Evolutionary conservation across 2,797 vertebrate species (phyloP), one percentile per base, ranked within the genome.

Genomic region (Adrianichthys oophorus): DNA sequence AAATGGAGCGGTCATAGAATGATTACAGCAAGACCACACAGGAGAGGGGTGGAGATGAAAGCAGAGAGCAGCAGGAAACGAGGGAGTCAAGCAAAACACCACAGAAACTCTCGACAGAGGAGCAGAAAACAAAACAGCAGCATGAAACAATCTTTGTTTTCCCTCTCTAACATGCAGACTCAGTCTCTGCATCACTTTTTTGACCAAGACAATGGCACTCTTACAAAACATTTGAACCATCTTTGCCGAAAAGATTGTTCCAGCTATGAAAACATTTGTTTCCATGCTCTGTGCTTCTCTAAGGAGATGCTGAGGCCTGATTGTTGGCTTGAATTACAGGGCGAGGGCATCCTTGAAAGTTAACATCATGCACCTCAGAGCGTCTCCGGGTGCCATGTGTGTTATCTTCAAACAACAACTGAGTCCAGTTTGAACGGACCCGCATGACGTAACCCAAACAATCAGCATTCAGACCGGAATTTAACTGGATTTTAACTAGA

Each of bases 171-270:
- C 24, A 15, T 44, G 23, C 51, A 4, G 29, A 56, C 6, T 18
- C 26, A 48, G 48, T 24, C 24, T 10, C n/a, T 6, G 16, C 29
- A 3, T 49, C 48, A 13, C 54, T n/a, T 56, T 43, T 52, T 4
- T 37, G 26, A 62, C 18, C 14, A n/a, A 54, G 45, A 52, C 58
- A 69, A 59, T 51, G 58, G 53, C 51, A 23, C n/a, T 15, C 3
- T 2, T 12, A 40, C 51, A 21, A 19, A 48, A 58, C 76, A 77
- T 78, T 79, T 69, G 74, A 65, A 74, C 48, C 52, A 64, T 74
- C 76, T 63, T 66, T 82, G 67, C 78, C 67, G 70, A 73, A 84
- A 87, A 87, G 69, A 86, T 88, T 87, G 82, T 68, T 85, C 70
- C 83, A 81, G 74, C 84, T 82, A 89, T 51, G n/a, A 62, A 78